A percentile compares a stretch with the other conserved stretches of the same genome.
Evolutionary conservation across 1,140 invertebrate genomes (phyloP).

Genomic region (Sinella curviseta): DNA sequence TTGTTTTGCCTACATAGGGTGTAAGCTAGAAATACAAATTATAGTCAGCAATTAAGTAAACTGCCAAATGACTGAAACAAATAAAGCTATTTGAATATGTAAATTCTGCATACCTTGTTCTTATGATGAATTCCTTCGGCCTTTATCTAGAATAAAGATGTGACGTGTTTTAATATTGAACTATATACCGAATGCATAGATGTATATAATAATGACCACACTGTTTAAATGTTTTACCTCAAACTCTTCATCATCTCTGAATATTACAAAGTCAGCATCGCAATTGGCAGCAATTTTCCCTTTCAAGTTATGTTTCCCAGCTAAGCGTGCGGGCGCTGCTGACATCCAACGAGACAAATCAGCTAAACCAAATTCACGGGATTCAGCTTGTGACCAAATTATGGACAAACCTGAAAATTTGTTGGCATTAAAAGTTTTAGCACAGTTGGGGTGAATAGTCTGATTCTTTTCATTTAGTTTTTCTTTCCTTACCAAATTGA

Average conservation of each 20-base stretch:
- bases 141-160: background rate
- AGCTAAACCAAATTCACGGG: slow-evolving; percentile 58
- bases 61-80: no score
- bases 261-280: slow-evolving; percentile 73
- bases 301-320: slow-evolving; percentile 63
- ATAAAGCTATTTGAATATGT: slow-evolving; percentile 32
- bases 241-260: slow-evolving; percentile 65
- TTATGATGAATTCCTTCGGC: slow-evolving; percentile 19
- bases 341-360: slow-evolving; percentile 65
- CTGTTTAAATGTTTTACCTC: no score
- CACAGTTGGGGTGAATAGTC: background rate
- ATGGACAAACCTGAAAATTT: slow-evolving; percentile 62
- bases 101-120: slow-evolving; percentile 2
- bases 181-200: background rate
- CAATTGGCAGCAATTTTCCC: slow-evolving; percentile 63
- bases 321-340: slow-evolving; percentile 63
- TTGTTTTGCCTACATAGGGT: slow-evolving; percentile 61
- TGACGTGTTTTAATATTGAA: no score
- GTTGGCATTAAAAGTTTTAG: slow-evolving; percentile 36
- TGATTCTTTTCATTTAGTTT: background rate
- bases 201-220: no score
- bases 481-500: slow-evolving; percentile 63
- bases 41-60: no score
- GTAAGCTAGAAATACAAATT: slow-evolving; percentile 61
- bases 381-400: slow-evolving; percentile 65